A percentile compares a stretch with the other conserved stretches of the same genome.
Conservation (phyloP, 2,888 invertebrate genomes). For the Holacanthella duospinosa region DNA sequence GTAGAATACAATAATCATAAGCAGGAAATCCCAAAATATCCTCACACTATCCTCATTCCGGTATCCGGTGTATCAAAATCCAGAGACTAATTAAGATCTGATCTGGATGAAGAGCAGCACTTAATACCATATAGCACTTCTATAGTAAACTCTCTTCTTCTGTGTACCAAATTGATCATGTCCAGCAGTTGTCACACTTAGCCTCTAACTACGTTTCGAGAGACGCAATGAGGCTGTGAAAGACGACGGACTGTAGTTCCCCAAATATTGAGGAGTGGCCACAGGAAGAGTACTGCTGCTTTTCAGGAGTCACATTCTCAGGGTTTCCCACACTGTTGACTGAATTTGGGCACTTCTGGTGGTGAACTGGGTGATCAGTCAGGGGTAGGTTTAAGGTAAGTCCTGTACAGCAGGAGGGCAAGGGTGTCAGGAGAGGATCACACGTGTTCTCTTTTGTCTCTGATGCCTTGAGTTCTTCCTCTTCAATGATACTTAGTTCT, state of each 20-base stretch:
- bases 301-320: background rate
- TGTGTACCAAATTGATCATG: background rate
- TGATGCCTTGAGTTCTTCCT: constrained; percentile 5
- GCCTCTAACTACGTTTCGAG: constrained; percentile 49
- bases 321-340: background rate
- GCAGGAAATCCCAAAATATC: no score
- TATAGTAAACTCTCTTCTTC: no score
- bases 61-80: no score
- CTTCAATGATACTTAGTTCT: background rate
- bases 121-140: background rate
- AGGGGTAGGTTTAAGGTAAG: constrained; percentile 10
- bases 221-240: constrained; percentile 51
- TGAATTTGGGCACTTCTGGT: constrained; percentile 5
- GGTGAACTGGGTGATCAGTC: constrained; percentile 12
- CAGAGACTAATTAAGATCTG: no score
- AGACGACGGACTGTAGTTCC: constrained; percentile 51
- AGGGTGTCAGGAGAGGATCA: constrained; percentile 10
- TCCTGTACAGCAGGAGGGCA: constrained; percentile 11
- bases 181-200: no score
- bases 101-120: background rate
- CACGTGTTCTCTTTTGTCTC: constrained; percentile 32
- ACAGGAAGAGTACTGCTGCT: constrained; percentile 44
- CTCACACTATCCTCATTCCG: no score
- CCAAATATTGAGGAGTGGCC: constrained; percentile 57
- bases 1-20: no score